Conservation (phyloP, 35 echinoderm and acorn worm genomes). For the Acanthaster planci region DNA sequence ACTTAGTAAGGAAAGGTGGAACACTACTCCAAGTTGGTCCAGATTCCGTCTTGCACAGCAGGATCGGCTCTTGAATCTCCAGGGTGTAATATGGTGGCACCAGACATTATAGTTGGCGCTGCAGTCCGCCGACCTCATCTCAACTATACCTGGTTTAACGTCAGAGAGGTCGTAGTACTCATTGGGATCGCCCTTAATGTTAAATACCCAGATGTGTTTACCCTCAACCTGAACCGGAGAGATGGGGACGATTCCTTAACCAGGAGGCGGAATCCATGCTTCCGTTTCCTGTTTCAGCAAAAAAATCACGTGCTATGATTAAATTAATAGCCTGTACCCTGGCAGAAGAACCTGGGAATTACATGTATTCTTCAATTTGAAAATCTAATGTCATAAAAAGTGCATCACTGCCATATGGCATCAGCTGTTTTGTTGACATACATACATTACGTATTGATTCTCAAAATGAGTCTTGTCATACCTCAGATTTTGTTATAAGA, state of each 20-base stretch:
- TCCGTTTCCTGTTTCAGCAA: conserved; percentile 64
- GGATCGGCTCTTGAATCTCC: conserved; percentile 54
- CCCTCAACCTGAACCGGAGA: conserved; percentile 36
- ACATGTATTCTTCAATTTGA: too few relatives aligned
- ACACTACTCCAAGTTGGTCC: conserved; percentile 57
- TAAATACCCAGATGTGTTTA: conserved; percentile 75
- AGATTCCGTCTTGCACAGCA: conserved; percentile 65
- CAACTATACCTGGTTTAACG: conserved; percentile 41
- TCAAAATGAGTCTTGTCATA: too few relatives aligned
- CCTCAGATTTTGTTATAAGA: too few relatives aligned
- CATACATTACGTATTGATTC: too few relatives aligned
- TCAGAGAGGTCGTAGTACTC: conserved; percentile 79
- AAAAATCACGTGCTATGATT: too few relatives aligned
- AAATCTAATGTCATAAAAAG: too few relatives aligned
- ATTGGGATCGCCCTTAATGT: conserved; percentile 77
- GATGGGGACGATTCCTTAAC: conserved; percentile 50
- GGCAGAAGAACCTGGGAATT: too few relatives aligned
- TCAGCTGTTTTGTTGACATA: too few relatives aligned
- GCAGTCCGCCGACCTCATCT: conserved; percentile 39
- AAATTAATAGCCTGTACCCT: too few relatives aligned
- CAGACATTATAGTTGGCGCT: conserved; percentile 26
- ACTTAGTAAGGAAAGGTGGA: too few relatives aligned
- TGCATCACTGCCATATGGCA: too few relatives aligned
- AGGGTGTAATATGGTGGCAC: conserved; percentile 51
- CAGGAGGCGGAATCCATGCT: conserved; percentile 80